A percentile compares a stretch with the other conserved stretches of the same genome.
These are phyloP conservation scores for Choloepus hoffmanni DNA, from an alignment of 2,113 vertebrate genomes.

Conservation along the genomic window DNA sequence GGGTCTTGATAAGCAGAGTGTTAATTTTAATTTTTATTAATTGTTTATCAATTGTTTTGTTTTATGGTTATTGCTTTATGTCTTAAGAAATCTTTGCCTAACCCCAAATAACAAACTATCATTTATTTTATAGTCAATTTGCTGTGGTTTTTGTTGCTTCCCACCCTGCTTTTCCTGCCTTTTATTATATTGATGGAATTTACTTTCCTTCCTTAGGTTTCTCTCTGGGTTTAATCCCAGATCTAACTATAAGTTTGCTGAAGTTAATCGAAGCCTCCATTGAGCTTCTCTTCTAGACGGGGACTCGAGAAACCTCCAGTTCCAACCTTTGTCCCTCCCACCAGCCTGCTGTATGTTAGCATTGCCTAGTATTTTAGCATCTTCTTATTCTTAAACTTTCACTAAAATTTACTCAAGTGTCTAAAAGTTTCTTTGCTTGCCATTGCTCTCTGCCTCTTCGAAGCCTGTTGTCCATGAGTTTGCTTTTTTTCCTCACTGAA, in stretches of 20 bases:
- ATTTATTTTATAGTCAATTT: background rate
- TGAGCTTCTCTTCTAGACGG: background rate
- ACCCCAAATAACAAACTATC: no score
- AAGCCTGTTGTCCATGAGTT: background rate
- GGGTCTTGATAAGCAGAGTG: background rate
- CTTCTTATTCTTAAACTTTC: background rate
- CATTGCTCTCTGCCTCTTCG: background rate
- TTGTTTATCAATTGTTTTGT: background rate
- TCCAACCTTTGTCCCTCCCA: background rate
- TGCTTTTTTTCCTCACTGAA: background rate
- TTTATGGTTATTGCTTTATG: background rate
- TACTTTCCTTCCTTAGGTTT: background rate
- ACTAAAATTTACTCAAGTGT: background rate
- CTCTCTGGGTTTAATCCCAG: background rate
- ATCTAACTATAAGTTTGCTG: background rate
- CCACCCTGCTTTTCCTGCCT: no score
- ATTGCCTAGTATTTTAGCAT: background rate
- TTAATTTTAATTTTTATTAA: background rate
- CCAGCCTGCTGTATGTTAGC: background rate
- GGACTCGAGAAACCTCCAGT: background rate
- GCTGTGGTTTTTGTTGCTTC: no score
- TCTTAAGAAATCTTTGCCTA: background rate
- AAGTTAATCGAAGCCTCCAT: background rate
- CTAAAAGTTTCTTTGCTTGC: background rate
- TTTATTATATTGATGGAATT: background rate